Evolutionary conservation across 2,888 invertebrate species (phyloP).

Genomic region (Exocentrus adspersus): DNA sequence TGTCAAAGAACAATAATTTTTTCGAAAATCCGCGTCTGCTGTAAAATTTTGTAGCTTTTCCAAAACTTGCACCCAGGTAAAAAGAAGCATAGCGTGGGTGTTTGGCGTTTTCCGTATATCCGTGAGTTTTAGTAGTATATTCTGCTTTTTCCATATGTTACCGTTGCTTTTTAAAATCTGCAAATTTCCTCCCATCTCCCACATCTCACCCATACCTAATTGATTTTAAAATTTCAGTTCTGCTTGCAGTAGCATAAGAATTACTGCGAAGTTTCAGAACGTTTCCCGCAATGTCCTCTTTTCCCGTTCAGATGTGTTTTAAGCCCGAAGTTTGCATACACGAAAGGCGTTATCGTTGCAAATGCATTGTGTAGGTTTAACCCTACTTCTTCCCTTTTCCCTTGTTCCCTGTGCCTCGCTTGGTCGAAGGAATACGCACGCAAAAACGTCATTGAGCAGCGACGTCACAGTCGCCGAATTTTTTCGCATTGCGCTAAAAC

Average conservation of each 20-base stretch:
- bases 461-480: conserved; percentile 23
- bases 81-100: no score
- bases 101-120: no score
- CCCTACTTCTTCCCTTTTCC: not conserved
- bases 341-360: conserved; percentile 42
- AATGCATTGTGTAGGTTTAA: conserved; percentile 44
- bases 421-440: conserved; percentile 25
- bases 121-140: not conserved
- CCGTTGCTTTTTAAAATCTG: not conserved
- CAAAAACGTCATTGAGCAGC: conserved; percentile 18
- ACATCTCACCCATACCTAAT: conserved; percentile 28
- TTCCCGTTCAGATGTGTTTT: conserved; percentile 58
- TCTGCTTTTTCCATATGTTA: conserved; percentile 1
- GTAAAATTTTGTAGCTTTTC: no score
- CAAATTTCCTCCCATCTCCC: not conserved
- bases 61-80: no score
- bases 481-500: conserved; percentile 22
- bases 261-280: conserved; percentile 35
- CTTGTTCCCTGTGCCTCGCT: not conserved
- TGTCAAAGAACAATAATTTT: no score
- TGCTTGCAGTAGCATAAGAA: conserved; percentile 61
- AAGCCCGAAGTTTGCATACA: conserved; percentile 41
- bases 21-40: no score
- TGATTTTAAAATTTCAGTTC: conserved; percentile 58
- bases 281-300: conserved; percentile 38